Base-by-base conservation (phyloP, 2,113 vertebrate genomes). In the Apteryx owenii region DNA sequence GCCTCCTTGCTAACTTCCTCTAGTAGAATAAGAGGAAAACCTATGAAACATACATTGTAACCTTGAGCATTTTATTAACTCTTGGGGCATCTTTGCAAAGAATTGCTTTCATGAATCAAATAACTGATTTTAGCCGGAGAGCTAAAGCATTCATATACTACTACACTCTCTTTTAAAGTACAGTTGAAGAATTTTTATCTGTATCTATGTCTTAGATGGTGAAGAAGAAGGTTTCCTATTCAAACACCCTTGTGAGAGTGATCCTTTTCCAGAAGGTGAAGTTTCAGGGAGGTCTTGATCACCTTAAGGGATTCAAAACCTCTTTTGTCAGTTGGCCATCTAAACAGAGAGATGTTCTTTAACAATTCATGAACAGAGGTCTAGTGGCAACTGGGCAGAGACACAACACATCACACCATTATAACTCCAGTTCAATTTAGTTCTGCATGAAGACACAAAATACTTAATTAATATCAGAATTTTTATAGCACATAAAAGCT, bases 331-430 rank as follows among this genome's bases (percentile, higher is more conserved):
- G 1, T 84, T 78, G 40, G 7, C 4, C 20, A 36, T 22, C n/a
- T 44, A 66, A 73, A 36, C 4, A 42, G 16, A 69, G 5, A 72
- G 38, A 25, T 51, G 4, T 44, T 90, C 33, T 87, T 87, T 84
- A 78, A 12, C 2, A 40, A 14, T 38, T 56, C 3, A 12, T 38
- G 28, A 84, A 31, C 28, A 58, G 16, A 31, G 28, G 28, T 58
- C 54, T 58, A 58, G 54, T 31, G 54, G n/a, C 9, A 62, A 25
- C 2, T 58, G 9, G 10, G 14, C 29, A 81, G 46, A 78, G 10
- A 75, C 29, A 0, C 0, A 5, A 5, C 3, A 6, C 6, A 75
- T 48, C 10, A 56, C n/a, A 78, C 33, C 10, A 44, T 19, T 53
- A n/a, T 14, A 73, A 42, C 3, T 60, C 8, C 38, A 46, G 31